Evolutionary conservation across 2,797 vertebrate species (phyloP).

Genomic region (Ptychobarbus kaznakovi): DNA sequence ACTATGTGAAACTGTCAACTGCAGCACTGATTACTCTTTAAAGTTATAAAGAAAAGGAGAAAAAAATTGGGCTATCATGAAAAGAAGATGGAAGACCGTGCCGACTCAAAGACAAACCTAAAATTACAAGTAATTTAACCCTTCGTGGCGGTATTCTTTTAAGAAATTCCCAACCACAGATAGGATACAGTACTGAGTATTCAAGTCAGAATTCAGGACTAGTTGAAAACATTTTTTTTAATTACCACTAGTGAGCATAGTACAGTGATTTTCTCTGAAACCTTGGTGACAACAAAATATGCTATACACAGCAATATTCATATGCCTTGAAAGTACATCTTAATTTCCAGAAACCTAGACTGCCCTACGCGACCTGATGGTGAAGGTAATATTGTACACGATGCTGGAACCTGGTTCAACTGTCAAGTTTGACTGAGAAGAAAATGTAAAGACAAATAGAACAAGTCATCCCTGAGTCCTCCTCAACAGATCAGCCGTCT

Average conservation of each 20-base stretch:
- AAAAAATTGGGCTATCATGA: constrained; percentile 27
- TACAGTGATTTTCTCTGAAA: constrained; percentile 48
- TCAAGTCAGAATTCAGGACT: constrained; percentile 58
- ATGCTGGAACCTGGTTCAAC: constrained; percentile 14
- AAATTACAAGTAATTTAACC: constrained; percentile 43
- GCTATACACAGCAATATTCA: not conserved
- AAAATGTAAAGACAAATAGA: constrained; percentile 37
- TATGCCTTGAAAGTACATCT: not conserved
- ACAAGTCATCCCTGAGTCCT: constrained; percentile 47
- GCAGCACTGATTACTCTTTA: constrained; percentile 7
- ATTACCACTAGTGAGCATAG: not conserved
- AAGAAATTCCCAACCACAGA: constrained; percentile 51
- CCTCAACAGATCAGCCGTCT: constrained; percentile 37
- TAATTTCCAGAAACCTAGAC: constrained; percentile 23
- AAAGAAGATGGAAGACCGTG: constrained; percentile 57
- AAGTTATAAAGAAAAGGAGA: not conserved
- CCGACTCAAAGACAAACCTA: constrained; percentile 14
- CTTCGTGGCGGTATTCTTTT: constrained; percentile 53
- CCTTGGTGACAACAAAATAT: not conserved
- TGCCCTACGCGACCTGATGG: constrained; percentile 14
- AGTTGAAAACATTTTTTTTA: constrained; percentile 55
- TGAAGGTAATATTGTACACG: constrained; percentile 1
- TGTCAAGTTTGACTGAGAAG: constrained; percentile 25
- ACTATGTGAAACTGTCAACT: constrained; percentile 32
- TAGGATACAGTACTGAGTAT: constrained; percentile 52